These are phyloP conservation scores for Psettodes erumei DNA, from an alignment of 2,113 vertebrate species.

Conservation along the genomic window DNA sequence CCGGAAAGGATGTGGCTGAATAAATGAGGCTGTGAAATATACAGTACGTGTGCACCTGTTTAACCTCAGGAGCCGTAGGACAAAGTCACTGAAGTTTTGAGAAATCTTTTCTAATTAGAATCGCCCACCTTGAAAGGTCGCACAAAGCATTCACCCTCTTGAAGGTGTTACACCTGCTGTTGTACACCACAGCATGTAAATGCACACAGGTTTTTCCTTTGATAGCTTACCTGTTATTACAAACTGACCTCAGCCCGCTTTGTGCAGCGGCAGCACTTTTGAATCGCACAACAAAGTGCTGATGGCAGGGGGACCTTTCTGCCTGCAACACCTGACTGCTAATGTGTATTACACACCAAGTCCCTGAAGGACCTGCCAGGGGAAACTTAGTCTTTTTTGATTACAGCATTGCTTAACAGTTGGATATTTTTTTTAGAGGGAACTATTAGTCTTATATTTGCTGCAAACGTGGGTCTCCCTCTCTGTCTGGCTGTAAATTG, in stretches of 20 bases:
- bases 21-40: background rate
- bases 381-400: constrained; percentile 64
- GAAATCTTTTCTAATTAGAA: constrained; percentile 19
- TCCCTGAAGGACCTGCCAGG: constrained; percentile 63
- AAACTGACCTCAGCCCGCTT: constrained; percentile 58
- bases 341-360: constrained; percentile 58
- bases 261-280: constrained; percentile 73
- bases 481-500: constrained; percentile 7
- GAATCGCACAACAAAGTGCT: constrained; percentile 64
- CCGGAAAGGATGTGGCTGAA: background rate
- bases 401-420: constrained; percentile 61
- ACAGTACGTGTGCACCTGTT: background rate
- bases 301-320: constrained; percentile 68
- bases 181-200: constrained; percentile 37
- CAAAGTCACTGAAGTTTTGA: constrained; percentile 24
- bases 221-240: constrained; percentile 70
- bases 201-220: constrained; percentile 50
- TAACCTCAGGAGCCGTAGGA: constrained; percentile 1
- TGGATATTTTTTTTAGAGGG: background rate
- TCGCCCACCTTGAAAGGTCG: constrained; percentile 42
- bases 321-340: constrained; percentile 62
- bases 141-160: background rate
- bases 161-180: constrained; percentile 9
- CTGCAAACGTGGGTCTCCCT: background rate
- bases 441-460: background rate